phyloP scores from a whole-genome alignment of 2,797 vertebrate species.

The Galagoides demidoff region DNA sequence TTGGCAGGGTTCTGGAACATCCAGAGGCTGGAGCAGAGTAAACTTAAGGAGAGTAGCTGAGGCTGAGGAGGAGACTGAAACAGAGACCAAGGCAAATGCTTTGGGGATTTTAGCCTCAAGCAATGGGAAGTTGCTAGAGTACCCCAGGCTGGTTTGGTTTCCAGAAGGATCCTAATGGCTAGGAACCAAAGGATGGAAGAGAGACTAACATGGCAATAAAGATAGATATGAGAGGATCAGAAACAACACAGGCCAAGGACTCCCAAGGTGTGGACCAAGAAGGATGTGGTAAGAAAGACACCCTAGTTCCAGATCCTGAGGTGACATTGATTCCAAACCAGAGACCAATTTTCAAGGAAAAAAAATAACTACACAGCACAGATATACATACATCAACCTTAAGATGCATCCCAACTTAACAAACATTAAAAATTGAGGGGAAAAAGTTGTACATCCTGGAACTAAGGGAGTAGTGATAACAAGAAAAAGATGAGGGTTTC shows the following conservation, averaged over 20 bases:
- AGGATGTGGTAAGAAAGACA: background rate
- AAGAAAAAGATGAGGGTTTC: background rate
- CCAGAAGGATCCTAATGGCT: background rate
- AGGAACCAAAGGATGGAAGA: too few species aligned
- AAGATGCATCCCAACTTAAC: background rate
- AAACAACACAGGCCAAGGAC: background rate
- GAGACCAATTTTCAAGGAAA: background rate
- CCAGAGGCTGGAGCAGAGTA: background rate
- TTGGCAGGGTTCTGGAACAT: background rate
- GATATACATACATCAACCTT: accelerated
- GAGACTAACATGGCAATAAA: background rate
- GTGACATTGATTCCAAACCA: background rate
- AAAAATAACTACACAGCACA: background rate
- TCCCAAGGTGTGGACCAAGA: background rate
- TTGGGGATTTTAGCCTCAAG: background rate
- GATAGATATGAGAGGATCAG: background rate
- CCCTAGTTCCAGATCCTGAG: background rate
- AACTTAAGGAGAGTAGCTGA: background rate
- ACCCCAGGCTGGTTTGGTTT: background rate
- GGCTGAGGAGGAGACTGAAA: background rate
- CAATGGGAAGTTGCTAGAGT: background rate
- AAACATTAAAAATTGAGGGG: background rate
- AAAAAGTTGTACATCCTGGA: background rate
- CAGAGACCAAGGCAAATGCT: background rate
- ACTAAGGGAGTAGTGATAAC: background rate